Percentiles rank a stretch among this genome's conserved stretches.
Conservation (phyloP, 1,140 invertebrate species). For the Delia radicum region DNA sequence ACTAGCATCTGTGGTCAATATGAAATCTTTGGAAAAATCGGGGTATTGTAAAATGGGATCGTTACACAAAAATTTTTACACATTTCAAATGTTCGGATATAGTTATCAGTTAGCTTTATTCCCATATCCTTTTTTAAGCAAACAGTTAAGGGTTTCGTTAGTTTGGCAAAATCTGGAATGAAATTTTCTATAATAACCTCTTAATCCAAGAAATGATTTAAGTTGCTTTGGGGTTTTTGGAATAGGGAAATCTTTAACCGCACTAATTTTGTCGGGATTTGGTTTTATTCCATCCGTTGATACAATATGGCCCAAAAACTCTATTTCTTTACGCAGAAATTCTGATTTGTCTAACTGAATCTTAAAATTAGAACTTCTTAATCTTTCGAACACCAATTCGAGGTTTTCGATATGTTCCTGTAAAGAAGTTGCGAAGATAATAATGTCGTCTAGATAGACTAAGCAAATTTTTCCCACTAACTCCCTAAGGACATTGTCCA, state of each 20-base stretch:
- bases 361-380: neutral
- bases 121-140: neutral
- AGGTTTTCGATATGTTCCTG: neutral
- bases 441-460: neutral
- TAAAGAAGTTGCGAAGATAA: neutral
- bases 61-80: slow-evolving; percentile 24
- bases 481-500: too few relatives aligned
- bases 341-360: neutral
- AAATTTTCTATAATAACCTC: neutral
- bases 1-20: too few relatives aligned
- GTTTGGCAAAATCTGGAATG: too few relatives aligned
- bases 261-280: neutral
- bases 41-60: too few relatives aligned
- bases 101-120: slow-evolving; percentile 15
- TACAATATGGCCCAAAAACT: too few relatives aligned
- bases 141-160: neutral
- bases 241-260: neutral
- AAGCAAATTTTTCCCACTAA: too few relatives aligned
- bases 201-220: neutral
- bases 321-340: neutral
- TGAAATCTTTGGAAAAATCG: too few relatives aligned
- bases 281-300: neutral
- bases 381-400: neutral
- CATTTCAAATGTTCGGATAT: too few relatives aligned
- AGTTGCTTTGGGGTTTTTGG: neutral